A percentile compares a stretch with the other conserved stretches of the same genome.
Evolutionary conservation across 1,140 invertebrate genomes (phyloP).

Genomic region (Caenorhabditis latens): DNA sequence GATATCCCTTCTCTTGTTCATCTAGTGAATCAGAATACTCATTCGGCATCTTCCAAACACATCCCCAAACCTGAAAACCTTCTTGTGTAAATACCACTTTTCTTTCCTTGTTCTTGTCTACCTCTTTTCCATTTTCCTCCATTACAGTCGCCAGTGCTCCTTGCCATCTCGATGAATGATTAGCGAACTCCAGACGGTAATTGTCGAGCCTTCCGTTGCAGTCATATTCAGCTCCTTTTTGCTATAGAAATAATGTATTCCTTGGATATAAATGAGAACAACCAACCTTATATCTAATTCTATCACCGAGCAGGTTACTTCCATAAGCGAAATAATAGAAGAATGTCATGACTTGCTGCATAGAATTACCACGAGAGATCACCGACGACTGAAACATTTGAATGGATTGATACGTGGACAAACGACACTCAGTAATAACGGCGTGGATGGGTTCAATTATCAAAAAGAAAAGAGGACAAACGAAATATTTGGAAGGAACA

Average conservation of each 20-base stretch:
- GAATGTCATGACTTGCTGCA: background rate
- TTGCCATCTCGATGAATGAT: constrained; percentile 39
- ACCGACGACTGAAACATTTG: constrained; percentile 19
- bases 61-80: constrained; percentile 33
- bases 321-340: constrained; percentile 48
- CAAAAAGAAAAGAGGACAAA: background rate
- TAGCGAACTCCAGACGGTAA: constrained; percentile 20
- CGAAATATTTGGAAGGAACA: background rate
- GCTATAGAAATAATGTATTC: background rate
- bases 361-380: background rate
- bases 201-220: constrained; percentile 37
- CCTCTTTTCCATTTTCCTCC: constrained; percentile 26
- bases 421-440: constrained; percentile 38
- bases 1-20: constrained; percentile 26
- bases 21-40: constrained; percentile 41
- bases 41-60: constrained; percentile 54
- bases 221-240: constrained; percentile 42
- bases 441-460: background rate
- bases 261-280: background rate
- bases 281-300: constrained; percentile 29
- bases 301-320: constrained; percentile 27
- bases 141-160: constrained; percentile 43
- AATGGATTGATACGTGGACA: background rate
- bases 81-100: no score
- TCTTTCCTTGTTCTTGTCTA: background rate